Conservation (phyloP, 2,797 vertebrate species). For the Sternarchorhynchus goeldii region DNA sequence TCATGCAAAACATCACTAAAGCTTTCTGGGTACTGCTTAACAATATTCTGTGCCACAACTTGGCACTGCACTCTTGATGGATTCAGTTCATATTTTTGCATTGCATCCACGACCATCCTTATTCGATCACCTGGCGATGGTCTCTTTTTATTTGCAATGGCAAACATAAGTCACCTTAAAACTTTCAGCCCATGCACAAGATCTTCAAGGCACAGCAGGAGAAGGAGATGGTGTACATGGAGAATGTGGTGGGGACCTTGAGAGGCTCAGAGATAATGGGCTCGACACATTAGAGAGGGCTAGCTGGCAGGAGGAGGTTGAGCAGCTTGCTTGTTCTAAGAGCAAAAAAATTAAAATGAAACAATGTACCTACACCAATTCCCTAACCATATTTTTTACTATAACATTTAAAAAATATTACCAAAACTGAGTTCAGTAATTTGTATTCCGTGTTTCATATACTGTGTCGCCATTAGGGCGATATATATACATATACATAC, state of each 20-base stretch:
- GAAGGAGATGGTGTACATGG: not conserved
- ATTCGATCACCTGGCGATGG: not conserved
- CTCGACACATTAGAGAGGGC: constrained; percentile 27
- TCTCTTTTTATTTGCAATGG: constrained; percentile 11
- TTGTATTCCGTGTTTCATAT: too few relatives aligned
- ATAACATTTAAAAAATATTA: too few relatives aligned
- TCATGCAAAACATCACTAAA: not conserved
- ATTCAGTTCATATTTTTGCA: constrained; percentile 1
- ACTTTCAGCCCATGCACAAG: not conserved
- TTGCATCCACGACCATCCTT: not conserved
- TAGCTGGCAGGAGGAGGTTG: too few relatives aligned
- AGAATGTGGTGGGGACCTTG: constrained; percentile 2
- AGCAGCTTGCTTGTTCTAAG: too few relatives aligned
- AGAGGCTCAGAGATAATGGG: not conserved
- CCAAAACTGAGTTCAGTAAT: too few relatives aligned
- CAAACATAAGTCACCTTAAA: not conserved
- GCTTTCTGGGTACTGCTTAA: not conserved
- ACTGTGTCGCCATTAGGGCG: too few relatives aligned
- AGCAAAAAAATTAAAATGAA: constrained; percentile 10
- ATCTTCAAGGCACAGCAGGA: constrained; percentile 1
- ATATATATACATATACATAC: too few relatives aligned
- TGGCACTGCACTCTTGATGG: constrained; percentile 1
- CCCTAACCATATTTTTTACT: too few relatives aligned
- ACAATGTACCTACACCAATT: constrained; percentile 14
- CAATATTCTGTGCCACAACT: not conserved